A percentile compares a stretch with the other conserved stretches of the same genome.
Conservation (phyloP, 2,113 vertebrate genomes). For the Tetrax tetrax region DNA sequence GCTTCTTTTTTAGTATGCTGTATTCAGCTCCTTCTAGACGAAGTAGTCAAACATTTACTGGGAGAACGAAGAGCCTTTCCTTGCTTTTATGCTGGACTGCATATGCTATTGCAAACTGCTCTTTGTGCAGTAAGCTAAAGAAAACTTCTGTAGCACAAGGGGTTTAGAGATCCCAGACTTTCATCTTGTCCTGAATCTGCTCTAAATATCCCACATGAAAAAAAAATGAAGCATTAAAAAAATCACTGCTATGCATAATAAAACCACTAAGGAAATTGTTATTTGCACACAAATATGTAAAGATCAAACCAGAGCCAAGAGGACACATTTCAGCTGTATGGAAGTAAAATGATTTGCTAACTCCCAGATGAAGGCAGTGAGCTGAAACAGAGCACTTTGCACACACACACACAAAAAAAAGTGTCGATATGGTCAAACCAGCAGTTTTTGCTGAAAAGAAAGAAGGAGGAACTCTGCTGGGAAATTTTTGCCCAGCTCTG, state of each 20-base stretch:
- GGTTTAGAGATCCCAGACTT: not conserved
- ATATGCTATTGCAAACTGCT: not conserved
- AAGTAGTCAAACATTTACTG: not conserved
- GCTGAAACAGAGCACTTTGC: not conserved
- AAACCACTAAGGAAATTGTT: not conserved
- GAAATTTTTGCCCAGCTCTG: not conserved
- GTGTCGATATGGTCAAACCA: not conserved
- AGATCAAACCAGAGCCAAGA: not conserved
- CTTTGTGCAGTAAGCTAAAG: not conserved
- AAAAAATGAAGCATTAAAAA: not conserved
- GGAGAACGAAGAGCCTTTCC: not conserved
- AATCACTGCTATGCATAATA: not conserved
- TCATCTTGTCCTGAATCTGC: not conserved
- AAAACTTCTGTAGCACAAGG: not conserved
- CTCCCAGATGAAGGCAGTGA: not conserved
- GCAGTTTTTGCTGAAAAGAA: not conserved
- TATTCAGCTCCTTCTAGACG: not conserved
- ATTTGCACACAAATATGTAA: not conserved
- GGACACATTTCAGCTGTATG: not conserved
- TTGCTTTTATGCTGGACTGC: not conserved
- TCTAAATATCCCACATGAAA: not conserved
- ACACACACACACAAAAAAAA: not conserved
- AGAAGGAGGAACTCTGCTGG: not conserved
- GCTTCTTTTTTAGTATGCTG: not conserved
- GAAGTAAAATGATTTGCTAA: not conserved